Evolutionary conservation across 2,797 vertebrate genomes (phyloP).

Genomic region (Paramormyrops hopkinsi): DNA sequence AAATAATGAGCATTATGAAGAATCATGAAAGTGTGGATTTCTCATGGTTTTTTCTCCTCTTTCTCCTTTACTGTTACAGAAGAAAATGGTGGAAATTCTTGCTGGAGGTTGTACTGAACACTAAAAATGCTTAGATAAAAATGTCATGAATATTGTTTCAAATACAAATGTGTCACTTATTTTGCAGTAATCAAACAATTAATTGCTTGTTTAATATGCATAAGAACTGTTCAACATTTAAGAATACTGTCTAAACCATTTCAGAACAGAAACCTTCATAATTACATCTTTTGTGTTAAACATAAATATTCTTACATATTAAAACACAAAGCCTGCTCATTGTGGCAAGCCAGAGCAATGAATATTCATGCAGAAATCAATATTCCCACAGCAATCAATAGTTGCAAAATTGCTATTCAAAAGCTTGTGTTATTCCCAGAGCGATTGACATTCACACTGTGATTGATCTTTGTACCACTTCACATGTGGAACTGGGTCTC

Average conservation of each 20-base stretch:
- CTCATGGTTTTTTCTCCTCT: not conserved
- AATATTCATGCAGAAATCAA: slow-evolving; percentile 13
- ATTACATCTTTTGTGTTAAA: not conserved
- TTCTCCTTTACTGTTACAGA: not conserved
- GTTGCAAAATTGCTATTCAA: slow-evolving; percentile 16
- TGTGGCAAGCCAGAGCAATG: not conserved
- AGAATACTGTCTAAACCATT: not conserved
- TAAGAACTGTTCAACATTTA: not conserved
- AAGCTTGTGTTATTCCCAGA: slow-evolving; percentile 12
- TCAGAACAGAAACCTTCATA: not conserved
- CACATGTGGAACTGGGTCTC: not conserved
- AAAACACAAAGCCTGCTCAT: not conserved
- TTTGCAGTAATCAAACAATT: not conserved
- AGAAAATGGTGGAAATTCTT: not conserved
- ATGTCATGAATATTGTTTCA: not conserved
- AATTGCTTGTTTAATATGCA: not conserved
- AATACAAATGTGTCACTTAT: not conserved
- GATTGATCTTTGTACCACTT: not conserved
- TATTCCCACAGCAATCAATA: slow-evolving; percentile 21
- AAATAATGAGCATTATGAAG: slow-evolving; percentile 9
- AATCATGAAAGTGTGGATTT: not conserved
- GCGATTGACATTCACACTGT: slow-evolving; percentile 16
- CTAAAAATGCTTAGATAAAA: not conserved
- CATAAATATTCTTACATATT: slow-evolving; percentile 4
- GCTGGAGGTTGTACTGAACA: not conserved